Percentiles rank a stretch among this genome's conserved stretches.
Evolutionary conservation across 2,888 invertebrate species (phyloP).

Genomic region (Gibbula magus): DNA sequence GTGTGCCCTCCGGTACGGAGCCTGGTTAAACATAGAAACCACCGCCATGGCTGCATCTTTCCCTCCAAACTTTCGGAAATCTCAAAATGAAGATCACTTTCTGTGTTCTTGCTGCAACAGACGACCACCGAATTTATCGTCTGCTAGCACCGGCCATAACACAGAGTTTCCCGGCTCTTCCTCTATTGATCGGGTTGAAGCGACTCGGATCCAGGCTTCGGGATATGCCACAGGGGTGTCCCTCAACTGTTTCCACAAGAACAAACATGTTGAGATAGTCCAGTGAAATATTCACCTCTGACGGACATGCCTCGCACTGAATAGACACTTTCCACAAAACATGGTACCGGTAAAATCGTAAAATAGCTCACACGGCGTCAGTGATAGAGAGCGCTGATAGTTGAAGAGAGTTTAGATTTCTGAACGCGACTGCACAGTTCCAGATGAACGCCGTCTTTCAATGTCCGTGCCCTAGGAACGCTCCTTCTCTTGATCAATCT

Average conservation of each 20-base stretch:
- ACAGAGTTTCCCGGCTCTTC: not conserved
- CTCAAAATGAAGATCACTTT: not conserved
- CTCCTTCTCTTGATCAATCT: not conserved
- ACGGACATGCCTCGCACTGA: not conserved
- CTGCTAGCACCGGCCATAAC: constrained; percentile 15
- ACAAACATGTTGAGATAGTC: not conserved
- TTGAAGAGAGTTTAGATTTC: not conserved
- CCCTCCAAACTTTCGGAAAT: not conserved
- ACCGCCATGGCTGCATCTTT: constrained; percentile 52
- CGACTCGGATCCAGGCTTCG: not conserved
- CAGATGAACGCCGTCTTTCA: not conserved
- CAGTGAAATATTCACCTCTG: not conserved
- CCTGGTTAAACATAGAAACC: constrained; percentile 66
- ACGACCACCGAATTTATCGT: constrained; percentile 20
- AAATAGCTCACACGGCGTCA: not conserved
- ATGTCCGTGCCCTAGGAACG: not conserved
- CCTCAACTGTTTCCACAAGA: not conserved
- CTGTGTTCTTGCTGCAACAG: not conserved
- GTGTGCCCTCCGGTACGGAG: constrained; percentile 63
- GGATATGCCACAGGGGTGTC: constrained; percentile 1
- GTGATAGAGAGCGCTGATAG: not conserved
- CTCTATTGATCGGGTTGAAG: constrained; percentile 2
- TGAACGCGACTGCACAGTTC: not conserved
- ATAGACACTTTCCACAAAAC: not conserved
- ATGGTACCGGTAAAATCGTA: not conserved